Percentiles rank a stretch among this genome's conserved stretches.
phyloP scores from a whole-genome alignment of 2,888 invertebrate genomes.

The Caenorhabditis panamensis region DNA sequence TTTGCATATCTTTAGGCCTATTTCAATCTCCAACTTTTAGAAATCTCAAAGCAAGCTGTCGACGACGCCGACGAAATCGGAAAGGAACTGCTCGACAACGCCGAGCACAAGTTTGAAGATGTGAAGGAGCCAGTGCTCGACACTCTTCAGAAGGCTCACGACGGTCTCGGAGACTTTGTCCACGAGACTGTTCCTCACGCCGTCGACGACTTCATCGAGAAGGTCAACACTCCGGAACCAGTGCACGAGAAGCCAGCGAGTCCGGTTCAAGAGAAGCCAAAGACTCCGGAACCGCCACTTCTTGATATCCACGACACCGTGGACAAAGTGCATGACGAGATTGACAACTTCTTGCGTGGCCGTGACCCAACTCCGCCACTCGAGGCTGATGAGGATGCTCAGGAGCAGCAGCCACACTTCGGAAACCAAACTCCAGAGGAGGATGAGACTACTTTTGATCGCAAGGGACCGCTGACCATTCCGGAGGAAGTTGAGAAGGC shows the following conservation, averaged over 20 bases:
- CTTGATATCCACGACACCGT: constrained; percentile 42
- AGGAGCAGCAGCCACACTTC: constrained; percentile 64
- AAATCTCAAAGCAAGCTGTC: constrained; percentile 23
- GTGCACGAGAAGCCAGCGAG: constrained; percentile 30
- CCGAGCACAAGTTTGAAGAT: constrained; percentile 29
- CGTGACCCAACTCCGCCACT: constrained; percentile 54
- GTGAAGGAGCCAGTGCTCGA: constrained; percentile 36
- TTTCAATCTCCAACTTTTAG: background rate
- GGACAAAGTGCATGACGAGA: constrained; percentile 59
- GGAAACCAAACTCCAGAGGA: constrained; percentile 69
- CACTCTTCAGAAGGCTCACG: constrained; percentile 43
- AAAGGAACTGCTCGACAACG: constrained; percentile 37
- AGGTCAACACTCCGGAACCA: constrained; percentile 3
- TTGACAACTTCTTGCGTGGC: constrained; percentile 50
- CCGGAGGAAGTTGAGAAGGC: constrained; percentile 65
- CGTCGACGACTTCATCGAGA: constrained; percentile 31
- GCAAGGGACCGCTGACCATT: constrained; percentile 75
- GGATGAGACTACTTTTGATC: constrained; percentile 62
- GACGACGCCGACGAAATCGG: constrained; percentile 47
- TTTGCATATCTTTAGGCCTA: background rate
- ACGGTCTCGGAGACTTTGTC: constrained; percentile 55
- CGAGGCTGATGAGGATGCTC: constrained; percentile 32
- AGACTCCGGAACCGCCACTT: constrained; percentile 29
- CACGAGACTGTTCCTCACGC: constrained; percentile 50
- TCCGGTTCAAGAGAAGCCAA: constrained; percentile 29